Evolutionary conservation across 2,797 vertebrate genomes (phyloP).

Genomic region (Rhincodon typus): DNA sequence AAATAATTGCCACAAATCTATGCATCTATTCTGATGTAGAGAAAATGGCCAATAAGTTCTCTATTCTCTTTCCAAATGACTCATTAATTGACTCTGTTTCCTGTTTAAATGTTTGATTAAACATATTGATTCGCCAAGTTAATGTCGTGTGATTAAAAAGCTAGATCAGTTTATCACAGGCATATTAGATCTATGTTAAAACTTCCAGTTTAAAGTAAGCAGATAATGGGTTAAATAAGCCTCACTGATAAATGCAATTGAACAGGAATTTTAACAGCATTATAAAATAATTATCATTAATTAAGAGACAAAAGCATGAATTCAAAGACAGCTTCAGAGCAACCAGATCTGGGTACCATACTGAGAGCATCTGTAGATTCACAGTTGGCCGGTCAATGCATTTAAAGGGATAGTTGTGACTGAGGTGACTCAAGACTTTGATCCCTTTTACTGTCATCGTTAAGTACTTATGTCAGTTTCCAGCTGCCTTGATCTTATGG

Average conservation of each 20-base stretch:
- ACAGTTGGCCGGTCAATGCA: conserved; percentile 24
- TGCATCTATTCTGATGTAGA: background rate
- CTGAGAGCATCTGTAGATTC: conserved; percentile 16
- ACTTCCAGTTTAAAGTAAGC: background rate
- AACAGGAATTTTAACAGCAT: conserved; percentile 9
- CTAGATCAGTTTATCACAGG: background rate
- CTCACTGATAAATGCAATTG: background rate
- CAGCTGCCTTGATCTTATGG: conserved; percentile 25
- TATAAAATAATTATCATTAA: conserved; percentile 12
- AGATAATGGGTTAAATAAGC: background rate
- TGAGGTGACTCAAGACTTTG: conserved; percentile 30
- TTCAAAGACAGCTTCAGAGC: conserved; percentile 16
- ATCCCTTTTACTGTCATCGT: conserved; percentile 22
- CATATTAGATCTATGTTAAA: background rate
- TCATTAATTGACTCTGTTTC: background rate
- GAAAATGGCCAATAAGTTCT: background rate
- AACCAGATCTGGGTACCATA: conserved; percentile 5
- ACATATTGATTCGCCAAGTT: background rate
- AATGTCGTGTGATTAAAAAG: background rate
- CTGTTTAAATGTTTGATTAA: background rate
- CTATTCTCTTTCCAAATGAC: background rate
- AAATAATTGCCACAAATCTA: background rate
- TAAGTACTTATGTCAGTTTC: conserved; percentile 14
- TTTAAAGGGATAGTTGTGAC: conserved; percentile 22
- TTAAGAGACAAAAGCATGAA: conserved; percentile 10